These are phyloP conservation scores for Syrmaticus mikado DNA, from an alignment of 2,113 vertebrate species.

Conservation along the genomic window DNA sequence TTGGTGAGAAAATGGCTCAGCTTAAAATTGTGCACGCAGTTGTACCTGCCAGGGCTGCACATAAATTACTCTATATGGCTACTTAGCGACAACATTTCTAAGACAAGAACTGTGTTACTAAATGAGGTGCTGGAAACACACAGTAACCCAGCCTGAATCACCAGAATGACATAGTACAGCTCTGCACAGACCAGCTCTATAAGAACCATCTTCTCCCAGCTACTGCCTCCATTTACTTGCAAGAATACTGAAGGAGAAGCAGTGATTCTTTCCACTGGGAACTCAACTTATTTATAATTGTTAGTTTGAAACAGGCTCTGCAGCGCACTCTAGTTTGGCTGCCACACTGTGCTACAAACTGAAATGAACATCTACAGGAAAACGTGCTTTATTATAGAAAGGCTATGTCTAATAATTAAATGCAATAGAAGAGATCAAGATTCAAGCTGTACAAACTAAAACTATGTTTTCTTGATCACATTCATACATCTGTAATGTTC, in stretches of 20 bases:
- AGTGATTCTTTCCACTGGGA: not conserved
- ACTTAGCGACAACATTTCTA: not conserved
- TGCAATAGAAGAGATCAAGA: not conserved
- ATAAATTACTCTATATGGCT: not conserved
- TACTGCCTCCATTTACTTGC: not conserved
- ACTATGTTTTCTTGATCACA: not conserved
- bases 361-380: not conserved
- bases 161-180: not conserved
- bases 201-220: not conserved
- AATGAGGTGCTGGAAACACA: not conserved
- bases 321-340: fast-evolving
- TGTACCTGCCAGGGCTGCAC: not conserved
- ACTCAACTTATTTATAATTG: constrained; percentile 14
- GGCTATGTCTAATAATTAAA: not conserved
- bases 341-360: not conserved
- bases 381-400: not conserved
- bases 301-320: not conserved
- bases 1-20: not conserved
- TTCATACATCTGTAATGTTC: fast-evolving
- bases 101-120: not conserved
- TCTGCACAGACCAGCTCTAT: not conserved
- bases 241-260: not conserved
- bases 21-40: not conserved
- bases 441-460: not conserved
- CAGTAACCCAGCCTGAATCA: not conserved